Percentiles rank a stretch among this genome's conserved stretches.
Conservation (phyloP, 2,888 invertebrate genomes). For the Acanthacorydalis orientalis region DNA sequence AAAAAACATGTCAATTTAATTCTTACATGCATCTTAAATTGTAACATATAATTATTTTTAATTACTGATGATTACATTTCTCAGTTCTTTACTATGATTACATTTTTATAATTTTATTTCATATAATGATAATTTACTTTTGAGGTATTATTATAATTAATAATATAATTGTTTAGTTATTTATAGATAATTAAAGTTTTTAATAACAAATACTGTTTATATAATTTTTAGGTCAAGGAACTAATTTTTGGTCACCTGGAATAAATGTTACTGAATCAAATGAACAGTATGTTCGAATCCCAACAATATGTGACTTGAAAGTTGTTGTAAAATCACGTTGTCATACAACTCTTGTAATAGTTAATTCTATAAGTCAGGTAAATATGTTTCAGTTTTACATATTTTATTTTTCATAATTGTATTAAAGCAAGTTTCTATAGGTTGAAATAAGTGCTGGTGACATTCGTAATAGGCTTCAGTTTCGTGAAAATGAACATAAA, state of each 20-base stretch:
- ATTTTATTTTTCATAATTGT: constrained; percentile 1
- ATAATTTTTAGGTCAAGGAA: no score
- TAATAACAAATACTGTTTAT: no score
- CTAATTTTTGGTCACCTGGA: constrained; percentile 28
- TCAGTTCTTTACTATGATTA: no score
- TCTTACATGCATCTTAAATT: no score
- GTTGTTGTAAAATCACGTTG: constrained; percentile 30
- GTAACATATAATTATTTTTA: no score
- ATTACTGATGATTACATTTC: no score
- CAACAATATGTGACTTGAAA: constrained; percentile 39
- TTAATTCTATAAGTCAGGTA: constrained; percentile 43
- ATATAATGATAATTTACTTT: no score
- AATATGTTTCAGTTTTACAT: constrained; percentile 6
- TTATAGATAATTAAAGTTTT: no score
- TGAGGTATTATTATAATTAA: no score
- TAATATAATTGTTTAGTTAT: no score
- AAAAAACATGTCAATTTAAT: no score
- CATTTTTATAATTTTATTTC: no score
- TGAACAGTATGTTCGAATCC: constrained; percentile 40
- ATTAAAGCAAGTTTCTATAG: constrained; percentile 21
- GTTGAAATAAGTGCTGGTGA: constrained; percentile 66
- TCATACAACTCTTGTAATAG: constrained; percentile 30
- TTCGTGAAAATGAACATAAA: constrained; percentile 16
- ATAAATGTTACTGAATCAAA: constrained; percentile 29
- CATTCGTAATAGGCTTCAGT: constrained; percentile 48